Base-by-base conservation (phyloP, 1,140 invertebrate genomes). In the Dufourea novaeangliae region DNA sequence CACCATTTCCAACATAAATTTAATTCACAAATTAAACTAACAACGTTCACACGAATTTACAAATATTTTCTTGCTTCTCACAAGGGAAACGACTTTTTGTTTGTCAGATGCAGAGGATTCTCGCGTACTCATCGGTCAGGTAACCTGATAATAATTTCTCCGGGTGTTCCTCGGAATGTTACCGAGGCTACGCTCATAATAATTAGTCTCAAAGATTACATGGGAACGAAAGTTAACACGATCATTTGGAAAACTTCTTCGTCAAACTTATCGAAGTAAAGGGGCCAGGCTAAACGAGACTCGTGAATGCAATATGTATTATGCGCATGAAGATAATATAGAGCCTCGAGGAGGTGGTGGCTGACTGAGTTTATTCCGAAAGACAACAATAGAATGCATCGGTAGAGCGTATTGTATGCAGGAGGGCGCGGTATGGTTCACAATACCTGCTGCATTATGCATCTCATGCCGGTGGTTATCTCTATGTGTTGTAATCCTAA, bases 401-500 rank as follows among this genome's bases (percentile, higher is more conserved):
- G 86, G 82, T 88, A 88, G 86, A 80, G 84, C 72, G 85, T 86
- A 89, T 91, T 90, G 88, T 91, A 91, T 90, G 89, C 89, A 89
- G 79, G 78, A 84, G 81, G 86, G 88, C 83, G 85, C 85, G 85
- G 82, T 86, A 80, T 69, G 74, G 86, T 79, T 79, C 82, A 91
- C 88, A 91, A 91, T 90, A 86, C 89, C 88, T 90, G 44, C 84
- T 91, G 90, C 89, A 91, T 91, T 91, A 91, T 91, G 88, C 89
- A 91, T 91, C 83, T 88, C 82, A 82, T 81, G 83, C 82, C 72
- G 77, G 80, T 82, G 75, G 82, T 86, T 83, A 80, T 83, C 80
- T 85, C 62, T 84, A 73, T 84, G 73, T 87, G 82, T 88, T 86
- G 84, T 87, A 88, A 88, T 88, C 86, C 88, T 82, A 84, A 88